Base-by-base conservation (phyloP, 2,113 vertebrate genomes). In the Montifringilla adamsi region DNA sequence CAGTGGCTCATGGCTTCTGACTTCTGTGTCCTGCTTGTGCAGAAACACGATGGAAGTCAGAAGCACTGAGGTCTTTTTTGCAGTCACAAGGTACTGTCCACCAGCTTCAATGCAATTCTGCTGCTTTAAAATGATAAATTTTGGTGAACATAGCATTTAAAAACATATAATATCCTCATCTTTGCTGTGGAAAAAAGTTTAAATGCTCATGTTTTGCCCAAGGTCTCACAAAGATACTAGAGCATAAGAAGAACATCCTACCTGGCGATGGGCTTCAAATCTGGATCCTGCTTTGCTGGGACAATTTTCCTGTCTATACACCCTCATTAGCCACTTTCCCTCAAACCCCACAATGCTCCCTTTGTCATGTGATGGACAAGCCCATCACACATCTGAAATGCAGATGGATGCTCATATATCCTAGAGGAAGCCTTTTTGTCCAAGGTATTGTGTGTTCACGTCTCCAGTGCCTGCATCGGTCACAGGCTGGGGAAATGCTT, bases 391-490 rank as follows among this genome's bases (percentile, higher is more conserved):
- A 75, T 17, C 14, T 63, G 53, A 82, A 75, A 82, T 39, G 7
- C 55, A 73, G 41, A 52, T 14, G 33, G 6, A 27, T 53, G 19
- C n/a, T 49, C 13, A 31, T 24, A 30, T 5, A 10, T 63, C 16
- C n/a, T 41, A 37, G 26, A 55, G 18, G 28, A 89, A 73, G 26
- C 22, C 22, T 91, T 91, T 80, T 14, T 39, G 49, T 60, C 27
- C 23, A 46, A 39, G 50, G 15, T 27, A 14, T 17, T 23, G 3
- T 5, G 3, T 4, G 7, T 77, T 80, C 28, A 41, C 0, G 0
- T 63, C 18, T 67, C 60, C 4, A 4, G 6, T 2, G 2, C 10
- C 7, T 10, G 20, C 10, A 26, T 16, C 1, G 0, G 12, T 53
- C 13, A 22, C 1, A 6, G 43, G 26, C 15, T 60, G 14, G 10